A percentile compares a stretch with the other conserved stretches of the same genome.
These are phyloP conservation scores for Sinohyriopsis cumingii DNA, from an alignment of 2,888 invertebrate genomes.

Conservation along the genomic window DNA sequence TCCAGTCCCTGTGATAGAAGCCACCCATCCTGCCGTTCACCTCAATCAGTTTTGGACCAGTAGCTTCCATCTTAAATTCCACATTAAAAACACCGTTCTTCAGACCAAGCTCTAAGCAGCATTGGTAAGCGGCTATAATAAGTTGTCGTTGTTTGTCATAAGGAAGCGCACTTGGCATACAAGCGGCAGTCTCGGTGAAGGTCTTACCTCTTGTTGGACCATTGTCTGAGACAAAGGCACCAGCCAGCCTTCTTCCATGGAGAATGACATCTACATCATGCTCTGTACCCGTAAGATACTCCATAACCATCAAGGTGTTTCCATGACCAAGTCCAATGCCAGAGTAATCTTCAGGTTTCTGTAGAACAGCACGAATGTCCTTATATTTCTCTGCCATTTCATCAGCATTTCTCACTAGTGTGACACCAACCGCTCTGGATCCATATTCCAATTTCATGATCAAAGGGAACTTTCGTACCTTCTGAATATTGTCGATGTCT, in stretches of 20 bases:
- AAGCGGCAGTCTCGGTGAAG: slow-evolving; percentile 10
- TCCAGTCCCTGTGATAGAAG: slow-evolving; percentile 18
- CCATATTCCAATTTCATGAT: no score
- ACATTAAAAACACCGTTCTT: slow-evolving; percentile 24
- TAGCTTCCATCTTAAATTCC: slow-evolving; percentile 19
- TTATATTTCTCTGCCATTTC: no score
- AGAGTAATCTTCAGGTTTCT: no score
- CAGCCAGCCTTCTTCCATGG: slow-evolving; percentile 13
- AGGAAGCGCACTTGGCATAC: slow-evolving; percentile 14
- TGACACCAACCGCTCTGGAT: no score
- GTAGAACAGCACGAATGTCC: no score
- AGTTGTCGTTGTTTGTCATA: neutral
- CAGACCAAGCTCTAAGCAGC: slow-evolving; percentile 8
- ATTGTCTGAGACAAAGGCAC: slow-evolving; percentile 24
- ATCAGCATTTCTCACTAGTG: no score
- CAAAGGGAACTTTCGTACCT: no score
- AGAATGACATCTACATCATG: slow-evolving; percentile 26
- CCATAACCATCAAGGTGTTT: slow-evolving; percentile 19
- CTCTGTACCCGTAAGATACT: slow-evolving; percentile 18
- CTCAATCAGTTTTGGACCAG: slow-evolving; percentile 25
- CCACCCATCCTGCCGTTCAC: slow-evolving; percentile 29
- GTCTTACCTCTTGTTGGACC: slow-evolving; percentile 13
- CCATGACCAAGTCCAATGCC: slow-evolving; percentile 10
- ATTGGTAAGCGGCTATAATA: slow-evolving; percentile 7
- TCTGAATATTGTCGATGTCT: no score